Evolutionary conservation across 2,797 vertebrate species (phyloP), one percentile per base, ranked within the genome.

Genomic region (Champsocephalus gunnari): DNA sequence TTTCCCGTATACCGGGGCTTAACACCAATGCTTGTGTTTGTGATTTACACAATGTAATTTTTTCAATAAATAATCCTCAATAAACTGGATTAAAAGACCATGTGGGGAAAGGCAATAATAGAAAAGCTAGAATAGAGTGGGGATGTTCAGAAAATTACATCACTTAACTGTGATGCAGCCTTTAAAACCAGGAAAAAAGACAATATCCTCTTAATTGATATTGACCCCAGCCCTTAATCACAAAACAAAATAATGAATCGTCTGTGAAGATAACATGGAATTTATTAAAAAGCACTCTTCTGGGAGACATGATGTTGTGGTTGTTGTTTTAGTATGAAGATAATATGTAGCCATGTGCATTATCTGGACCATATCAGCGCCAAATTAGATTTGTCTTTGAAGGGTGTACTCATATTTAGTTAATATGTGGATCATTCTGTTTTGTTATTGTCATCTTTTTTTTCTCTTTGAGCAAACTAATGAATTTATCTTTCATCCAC

Each of bases 311-410:
- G 1, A 12, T 54, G 41, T 54, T 28, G 0, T 47, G 48, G 10
- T 19, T 12, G 12, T 13, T 54, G 12, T 44, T 48, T 58, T 43
- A 58, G 47, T 54, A 54, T 44, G 2, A 58, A 19, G 6, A 55
- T 38, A 38, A 38, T 38, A 38, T 38, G 8, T 38, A 28, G 47
- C 16, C 57, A 21, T 66, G 9, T 43, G 12, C 24, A 51, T 24
- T 28, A 55, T 41, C 43, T 21, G 21, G 32, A 48, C 13, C 12
- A 54, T 50, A 53, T 62, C 28, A 76, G 21, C 28, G 28, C 66
- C 58, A 10, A 17, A 17, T 65, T 65, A 28, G 3, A n/a, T 63
- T 43, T 45, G 17, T 61, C 21, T 50, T n/a, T 63, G 28, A 28
- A 28, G 28, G 28, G 28, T 28, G 13, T 59, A 55, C 44, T 28